phyloP scores from a whole-genome alignment of 2,888 invertebrate species.

The Ceriagrion tenellum region DNA sequence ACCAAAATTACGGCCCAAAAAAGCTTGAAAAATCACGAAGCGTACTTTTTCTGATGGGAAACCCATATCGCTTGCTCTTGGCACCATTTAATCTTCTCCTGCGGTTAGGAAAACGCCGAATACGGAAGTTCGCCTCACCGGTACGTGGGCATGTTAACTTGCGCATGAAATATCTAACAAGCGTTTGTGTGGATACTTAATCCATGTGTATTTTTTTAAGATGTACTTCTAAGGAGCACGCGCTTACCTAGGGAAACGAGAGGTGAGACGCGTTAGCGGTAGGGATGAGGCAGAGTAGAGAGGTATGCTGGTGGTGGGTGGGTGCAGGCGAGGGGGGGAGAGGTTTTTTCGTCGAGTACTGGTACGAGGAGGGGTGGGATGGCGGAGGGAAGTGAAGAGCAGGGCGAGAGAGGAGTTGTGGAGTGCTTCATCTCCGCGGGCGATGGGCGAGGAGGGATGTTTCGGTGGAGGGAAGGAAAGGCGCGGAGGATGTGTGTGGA shows the following conservation, averaged over 20 bases:
- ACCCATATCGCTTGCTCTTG: too few relatives aligned
- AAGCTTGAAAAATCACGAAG: too few relatives aligned
- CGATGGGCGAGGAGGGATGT: constrained; percentile 49
- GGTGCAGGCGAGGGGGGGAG: background rate
- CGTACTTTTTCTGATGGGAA: too few relatives aligned
- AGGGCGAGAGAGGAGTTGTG: constrained; percentile 54
- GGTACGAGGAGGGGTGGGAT: background rate
- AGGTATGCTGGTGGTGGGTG: background rate
- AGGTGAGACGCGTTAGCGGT: background rate
- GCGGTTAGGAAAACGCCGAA: too few relatives aligned
- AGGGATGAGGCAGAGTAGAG: background rate
- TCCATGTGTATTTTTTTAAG: too few relatives aligned
- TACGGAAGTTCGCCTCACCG: too few relatives aligned
- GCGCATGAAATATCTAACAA: too few relatives aligned
- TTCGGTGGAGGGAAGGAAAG: constrained; percentile 6
- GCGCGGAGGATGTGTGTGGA: background rate
- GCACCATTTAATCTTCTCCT: too few relatives aligned
- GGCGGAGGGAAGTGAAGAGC: background rate
- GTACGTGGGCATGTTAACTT: too few relatives aligned
- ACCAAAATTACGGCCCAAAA: too few relatives aligned
- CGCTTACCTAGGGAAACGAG: background rate
- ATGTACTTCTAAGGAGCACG: background rate
- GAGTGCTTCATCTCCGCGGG: constrained; percentile 61
- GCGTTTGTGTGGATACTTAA: too few relatives aligned
- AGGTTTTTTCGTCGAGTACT: too few relatives aligned